Evolutionary conservation across 2,888 invertebrate genomes (phyloP), one percentile per base, ranked within the genome.

Genomic region (Spodoptera littoralis): DNA sequence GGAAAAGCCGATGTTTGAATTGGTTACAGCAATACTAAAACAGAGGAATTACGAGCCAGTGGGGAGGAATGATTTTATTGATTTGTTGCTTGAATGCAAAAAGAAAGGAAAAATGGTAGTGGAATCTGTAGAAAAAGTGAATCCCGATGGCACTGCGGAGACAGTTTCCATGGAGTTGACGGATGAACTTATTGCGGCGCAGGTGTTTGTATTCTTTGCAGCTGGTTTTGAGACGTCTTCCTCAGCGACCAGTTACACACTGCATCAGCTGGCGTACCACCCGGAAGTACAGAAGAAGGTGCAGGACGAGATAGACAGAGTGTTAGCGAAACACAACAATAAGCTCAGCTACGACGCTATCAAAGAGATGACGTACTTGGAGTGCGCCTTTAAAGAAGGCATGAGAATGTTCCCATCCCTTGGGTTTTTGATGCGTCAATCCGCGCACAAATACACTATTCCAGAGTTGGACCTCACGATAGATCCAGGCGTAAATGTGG

Each of bases 161-260:
- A 65, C 60, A 3, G 71, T 73, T 2, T 72, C 73, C 0, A 27
- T 88, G 24, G 87, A 88, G 60, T 60, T 90, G 56, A 86, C 85
- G 4, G 86, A 89, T 5, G 71, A 83, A 45, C 65, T 87, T n/a
- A 82, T 89, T 27, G 85, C 85, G 3, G 88, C 89, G 5, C 90
- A 90, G 48, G 85, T 88, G n/a, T 89, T 88, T 47, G 80, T 89
- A 4, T 90, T 90, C 72, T 90, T 90, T 48, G 88, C 86, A 4
- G 90, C 90, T 9, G 90, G 90, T 9, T 89, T 91, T 36, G 91
- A 91, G 69, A 90, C 90, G 0, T 89, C 90, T 0, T 89, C 90
- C 0, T 88, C 90, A 0, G 88, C 89, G 1, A 87, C 90, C 11
- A 89, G 89, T 59, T 89, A 77, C 65, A 89, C 89, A 12, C 75